Conservation (phyloP, 1,140 invertebrate species). For the Dermatophagoides farinae region DNA sequence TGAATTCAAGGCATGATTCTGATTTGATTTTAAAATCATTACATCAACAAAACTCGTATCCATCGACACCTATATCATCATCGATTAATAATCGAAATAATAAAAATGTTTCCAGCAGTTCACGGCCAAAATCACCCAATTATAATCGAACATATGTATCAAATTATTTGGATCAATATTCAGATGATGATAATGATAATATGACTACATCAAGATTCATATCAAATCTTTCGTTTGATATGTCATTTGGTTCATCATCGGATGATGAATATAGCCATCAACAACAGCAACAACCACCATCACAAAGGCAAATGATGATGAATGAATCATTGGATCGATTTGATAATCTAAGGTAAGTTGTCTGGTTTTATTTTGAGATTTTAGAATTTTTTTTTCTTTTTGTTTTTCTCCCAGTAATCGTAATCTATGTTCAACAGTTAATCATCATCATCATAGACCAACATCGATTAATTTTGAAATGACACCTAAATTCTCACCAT, state of each 20-base stretch:
- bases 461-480: not conserved
- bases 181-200: conserved; percentile 13
- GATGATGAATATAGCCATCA: too few relatives aligned
- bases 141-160: not conserved
- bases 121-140: conserved; percentile 3
- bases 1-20: too few relatives aligned
- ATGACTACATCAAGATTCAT: too few relatives aligned
- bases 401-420: not conserved
- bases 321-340: too few relatives aligned
- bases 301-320: too few relatives aligned
- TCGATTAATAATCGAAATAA: not conserved
- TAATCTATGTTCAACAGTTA: not conserved
- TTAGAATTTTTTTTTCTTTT: too few relatives aligned
- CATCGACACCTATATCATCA: not conserved
- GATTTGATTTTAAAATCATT: not conserved
- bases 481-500: too few relatives aligned
- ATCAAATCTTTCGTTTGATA: too few relatives aligned
- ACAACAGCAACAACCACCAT: too few relatives aligned
- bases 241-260: too few relatives aligned
- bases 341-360: too few relatives aligned
- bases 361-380: too few relatives aligned
- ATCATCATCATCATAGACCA: not conserved
- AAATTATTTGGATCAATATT: conserved; percentile 9
- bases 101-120: not conserved
- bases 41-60: not conserved